Evolutionary conservation across 2,888 invertebrate genomes (phyloP).

Genomic region (Pedicia rivosa): DNA sequence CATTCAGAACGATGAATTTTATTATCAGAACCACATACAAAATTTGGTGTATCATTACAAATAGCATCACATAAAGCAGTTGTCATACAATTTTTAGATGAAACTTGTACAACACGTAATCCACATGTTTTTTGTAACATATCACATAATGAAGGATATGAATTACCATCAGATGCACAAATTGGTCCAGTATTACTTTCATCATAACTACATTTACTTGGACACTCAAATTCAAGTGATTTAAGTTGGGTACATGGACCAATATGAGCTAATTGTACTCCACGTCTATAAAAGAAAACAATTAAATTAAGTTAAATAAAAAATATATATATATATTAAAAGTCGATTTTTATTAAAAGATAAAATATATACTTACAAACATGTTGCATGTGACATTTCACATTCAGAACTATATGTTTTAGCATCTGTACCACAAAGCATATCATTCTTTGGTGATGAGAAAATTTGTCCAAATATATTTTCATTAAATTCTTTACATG

Average conservation of each 20-base stretch:
- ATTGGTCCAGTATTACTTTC: slow-evolving; percentile 50
- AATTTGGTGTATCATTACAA: slow-evolving; percentile 43
- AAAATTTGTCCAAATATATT: slow-evolving; percentile 29
- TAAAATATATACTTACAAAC: slow-evolving; percentile 45
- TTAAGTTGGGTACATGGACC: slow-evolving; percentile 71
- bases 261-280: slow-evolving; percentile 74
- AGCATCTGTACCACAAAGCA: slow-evolving; percentile 82
- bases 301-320: background rate
- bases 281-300: too few relatives aligned
- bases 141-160: slow-evolving; percentile 75
- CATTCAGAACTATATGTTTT: slow-evolving; percentile 72
- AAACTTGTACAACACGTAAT: slow-evolving; percentile 68
- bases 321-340: background rate
- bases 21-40: slow-evolving; percentile 81
- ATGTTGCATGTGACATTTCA: slow-evolving; percentile 65
- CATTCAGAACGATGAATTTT: slow-evolving; percentile 81
- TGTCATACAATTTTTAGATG: slow-evolving; percentile 68
- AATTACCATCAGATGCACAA: slow-evolving; percentile 81
- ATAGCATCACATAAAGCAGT: slow-evolving; percentile 63
- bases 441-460: slow-evolving; percentile 46
- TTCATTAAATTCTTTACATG: slow-evolving; percentile 36
- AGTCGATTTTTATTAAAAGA: background rate
- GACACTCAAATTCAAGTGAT: slow-evolving; percentile 41
- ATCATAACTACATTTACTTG: slow-evolving; percentile 38
- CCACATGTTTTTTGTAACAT: slow-evolving; percentile 70